Conservation (phyloP, 2,888 invertebrate species). For the Dendrolimus pini region DNA sequence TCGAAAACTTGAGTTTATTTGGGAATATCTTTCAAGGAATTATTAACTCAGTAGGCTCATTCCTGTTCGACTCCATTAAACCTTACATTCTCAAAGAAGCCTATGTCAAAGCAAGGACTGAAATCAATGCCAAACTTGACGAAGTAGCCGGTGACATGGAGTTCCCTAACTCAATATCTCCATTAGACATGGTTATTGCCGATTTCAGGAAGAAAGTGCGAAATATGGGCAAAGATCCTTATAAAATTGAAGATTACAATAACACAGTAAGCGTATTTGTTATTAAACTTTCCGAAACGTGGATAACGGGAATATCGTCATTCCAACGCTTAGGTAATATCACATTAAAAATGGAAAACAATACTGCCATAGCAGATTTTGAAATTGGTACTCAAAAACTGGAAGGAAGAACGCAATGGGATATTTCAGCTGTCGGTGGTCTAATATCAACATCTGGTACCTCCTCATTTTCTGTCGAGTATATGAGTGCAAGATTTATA, state of each 20-base stretch:
- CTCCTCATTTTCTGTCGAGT: slow-evolving; percentile 86
- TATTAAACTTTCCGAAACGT: slow-evolving; percentile 83
- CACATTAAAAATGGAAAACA: slow-evolving; percentile 82
- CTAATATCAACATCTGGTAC: slow-evolving; percentile 83
- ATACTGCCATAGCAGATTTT: slow-evolving; percentile 79
- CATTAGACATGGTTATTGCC: slow-evolving; percentile 88
- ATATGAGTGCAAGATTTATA: slow-evolving; percentile 81
- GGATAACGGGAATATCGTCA: slow-evolving; percentile 86
- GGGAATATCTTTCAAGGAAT: slow-evolving; percentile 83
- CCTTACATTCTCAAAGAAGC: slow-evolving; percentile 88
- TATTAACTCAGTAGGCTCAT: slow-evolving; percentile 87
- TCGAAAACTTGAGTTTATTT: slow-evolving; percentile 87
- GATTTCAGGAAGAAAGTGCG: slow-evolving; percentile 83
- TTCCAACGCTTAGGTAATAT: slow-evolving; percentile 90
- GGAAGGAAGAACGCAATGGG: slow-evolving; percentile 87
- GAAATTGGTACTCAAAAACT: slow-evolving; percentile 89
- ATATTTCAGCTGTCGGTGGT: slow-evolving; percentile 82
- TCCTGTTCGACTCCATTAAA: slow-evolving; percentile 91
- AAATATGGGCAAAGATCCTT: slow-evolving; percentile 84
- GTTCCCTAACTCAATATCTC: slow-evolving; percentile 90
- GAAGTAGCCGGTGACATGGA: slow-evolving; percentile 81
- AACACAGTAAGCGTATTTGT: slow-evolving; percentile 81
- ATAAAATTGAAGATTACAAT: slow-evolving; percentile 83
- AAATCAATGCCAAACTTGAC: slow-evolving; percentile 84
- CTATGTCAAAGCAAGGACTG: slow-evolving; percentile 82